Percentiles rank a stretch among this genome's conserved stretches.
These are phyloP conservation scores for Tenodera sinensis DNA, from an alignment of 2,888 invertebrate genomes.

Conservation along the genomic window DNA sequence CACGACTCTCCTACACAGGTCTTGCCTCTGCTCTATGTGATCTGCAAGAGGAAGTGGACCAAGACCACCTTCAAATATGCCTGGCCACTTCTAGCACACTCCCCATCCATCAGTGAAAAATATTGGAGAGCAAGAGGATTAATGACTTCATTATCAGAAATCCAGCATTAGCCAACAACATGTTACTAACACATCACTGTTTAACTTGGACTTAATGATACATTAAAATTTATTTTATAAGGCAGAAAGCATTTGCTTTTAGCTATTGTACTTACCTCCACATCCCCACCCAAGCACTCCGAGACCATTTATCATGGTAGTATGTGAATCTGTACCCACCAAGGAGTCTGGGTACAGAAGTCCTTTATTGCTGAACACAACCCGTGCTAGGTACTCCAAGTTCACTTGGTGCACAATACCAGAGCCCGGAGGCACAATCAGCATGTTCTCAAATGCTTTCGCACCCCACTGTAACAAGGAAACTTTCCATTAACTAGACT, in stretches of 20 bases:
- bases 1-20: no score
- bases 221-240: no score
- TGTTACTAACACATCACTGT: no score
- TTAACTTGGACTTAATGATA: no score
- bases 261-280: slow-evolving; percentile 55
- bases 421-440: slow-evolving; percentile 96
- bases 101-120: no score
- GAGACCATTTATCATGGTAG: slow-evolving; percentile 97
- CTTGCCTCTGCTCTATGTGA: no score
- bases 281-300: slow-evolving; percentile 97
- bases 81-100: no score
- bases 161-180: no score
- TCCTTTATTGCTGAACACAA: slow-evolving; percentile 71
- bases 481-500: background rate
- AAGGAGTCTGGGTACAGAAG: slow-evolving; percentile 83
- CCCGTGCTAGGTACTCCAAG: slow-evolving; percentile 86
- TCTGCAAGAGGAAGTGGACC: no score
- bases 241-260: background rate
- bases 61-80: no score
- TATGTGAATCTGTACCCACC: slow-evolving; percentile 98
- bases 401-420: slow-evolving; percentile 99
- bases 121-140: no score
- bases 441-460: slow-evolving; percentile 89
- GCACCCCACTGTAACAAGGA: slow-evolving; percentile 82
- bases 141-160: no score